phyloP scores from a whole-genome alignment of 2,888 invertebrate genomes.

The Agriopis marginaria region DNA sequence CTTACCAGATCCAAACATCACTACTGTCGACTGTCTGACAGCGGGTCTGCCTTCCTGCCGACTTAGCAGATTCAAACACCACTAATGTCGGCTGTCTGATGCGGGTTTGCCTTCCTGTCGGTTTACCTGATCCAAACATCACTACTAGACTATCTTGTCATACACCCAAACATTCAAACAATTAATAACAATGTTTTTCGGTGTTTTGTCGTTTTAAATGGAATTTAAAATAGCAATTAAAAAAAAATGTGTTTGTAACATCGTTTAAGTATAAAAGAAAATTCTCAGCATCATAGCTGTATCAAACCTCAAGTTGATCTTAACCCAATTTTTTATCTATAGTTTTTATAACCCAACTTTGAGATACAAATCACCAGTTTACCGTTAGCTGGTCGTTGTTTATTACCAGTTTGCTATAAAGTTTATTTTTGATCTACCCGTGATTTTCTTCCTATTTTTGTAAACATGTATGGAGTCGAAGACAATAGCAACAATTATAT shows the following conservation, averaged over 20 bases:
- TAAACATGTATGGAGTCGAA: conserved; percentile 18
- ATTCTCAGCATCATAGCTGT: neutral
- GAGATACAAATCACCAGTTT: neutral
- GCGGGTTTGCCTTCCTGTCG: neutral
- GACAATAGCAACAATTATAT: neutral
- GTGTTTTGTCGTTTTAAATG: neutral
- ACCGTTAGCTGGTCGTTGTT: neutral
- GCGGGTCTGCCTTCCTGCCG: conserved; percentile 66
- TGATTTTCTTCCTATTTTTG: conserved; percentile 28
- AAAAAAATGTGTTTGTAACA: neutral
- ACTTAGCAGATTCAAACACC: conserved; percentile 69
- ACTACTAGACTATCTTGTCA: neutral
- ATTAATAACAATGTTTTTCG: neutral
- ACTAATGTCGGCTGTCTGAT: conserved; percentile 1
- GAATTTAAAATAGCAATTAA: neutral
- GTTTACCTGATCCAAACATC: neutral
- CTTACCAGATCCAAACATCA: neutral
- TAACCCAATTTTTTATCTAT: neutral
- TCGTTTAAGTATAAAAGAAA: neutral
- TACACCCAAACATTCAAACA: neutral
- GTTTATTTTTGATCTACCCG: neutral
- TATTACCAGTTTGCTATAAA: conserved; percentile 24
- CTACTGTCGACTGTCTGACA: neutral
- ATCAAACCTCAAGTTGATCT: neutral
- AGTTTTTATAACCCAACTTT: neutral